phyloP scores from a whole-genome alignment of 2,113 vertebrate genomes.

The Carlito syrichta region DNA sequence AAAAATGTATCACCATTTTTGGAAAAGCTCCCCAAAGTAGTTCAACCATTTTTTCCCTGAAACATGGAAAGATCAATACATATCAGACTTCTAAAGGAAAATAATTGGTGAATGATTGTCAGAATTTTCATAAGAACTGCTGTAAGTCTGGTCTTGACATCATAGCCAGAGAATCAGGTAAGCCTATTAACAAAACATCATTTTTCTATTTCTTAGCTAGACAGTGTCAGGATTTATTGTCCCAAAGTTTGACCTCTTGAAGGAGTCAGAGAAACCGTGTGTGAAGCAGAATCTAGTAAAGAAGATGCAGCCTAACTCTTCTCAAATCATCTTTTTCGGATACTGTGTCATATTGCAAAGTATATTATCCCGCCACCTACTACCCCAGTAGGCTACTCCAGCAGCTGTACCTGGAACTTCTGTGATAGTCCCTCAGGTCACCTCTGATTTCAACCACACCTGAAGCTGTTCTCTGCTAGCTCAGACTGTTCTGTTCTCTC shows the following conservation, averaged over 20 bases:
- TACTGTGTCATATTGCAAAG: background rate
- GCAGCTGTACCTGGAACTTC: background rate
- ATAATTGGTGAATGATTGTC: background rate
- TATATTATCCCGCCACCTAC: background rate
- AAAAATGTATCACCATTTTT: constrained; percentile 25
- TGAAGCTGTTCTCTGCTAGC: background rate
- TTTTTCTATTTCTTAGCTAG: constrained; percentile 22
- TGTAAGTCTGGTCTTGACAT: background rate
- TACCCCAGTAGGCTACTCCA: background rate
- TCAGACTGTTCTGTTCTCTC: too few species aligned
- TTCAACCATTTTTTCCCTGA: constrained; percentile 42
- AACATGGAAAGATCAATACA: background rate
- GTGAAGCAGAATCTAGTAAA: background rate
- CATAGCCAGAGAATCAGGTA: background rate
- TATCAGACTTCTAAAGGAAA: background rate
- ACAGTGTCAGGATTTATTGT: background rate
- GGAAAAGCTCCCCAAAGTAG: background rate
- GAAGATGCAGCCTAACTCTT: background rate
- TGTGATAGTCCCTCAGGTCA: background rate
- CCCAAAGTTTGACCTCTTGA: background rate
- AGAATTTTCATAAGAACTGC: constrained; percentile 13
- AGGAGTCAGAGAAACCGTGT: background rate
- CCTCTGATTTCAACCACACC: background rate
- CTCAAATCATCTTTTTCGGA: background rate
- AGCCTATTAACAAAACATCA: background rate